A percentile compares a stretch with the other conserved stretches of the same genome.
phyloP scores from a whole-genome alignment of 2,113 vertebrate genomes.

The Callithrix jacchus region DNA sequence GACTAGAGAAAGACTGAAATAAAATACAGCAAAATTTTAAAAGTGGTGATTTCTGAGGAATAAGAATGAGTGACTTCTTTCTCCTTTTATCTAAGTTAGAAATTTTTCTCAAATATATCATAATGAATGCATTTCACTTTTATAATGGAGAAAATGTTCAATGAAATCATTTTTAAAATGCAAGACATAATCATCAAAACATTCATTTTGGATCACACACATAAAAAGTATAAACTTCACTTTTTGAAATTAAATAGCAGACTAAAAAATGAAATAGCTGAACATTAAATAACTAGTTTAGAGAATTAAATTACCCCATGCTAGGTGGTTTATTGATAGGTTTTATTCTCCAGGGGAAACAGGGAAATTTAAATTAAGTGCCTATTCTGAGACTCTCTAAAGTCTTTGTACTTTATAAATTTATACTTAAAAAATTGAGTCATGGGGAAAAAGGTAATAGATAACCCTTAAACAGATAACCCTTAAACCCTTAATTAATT shows the following conservation, averaged over 20 bases:
- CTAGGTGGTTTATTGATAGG: neutral
- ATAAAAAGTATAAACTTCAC: neutral
- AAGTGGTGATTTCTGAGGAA: neutral
- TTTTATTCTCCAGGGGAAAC: neutral
- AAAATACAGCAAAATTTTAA: conserved; percentile 13
- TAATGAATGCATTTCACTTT: neutral
- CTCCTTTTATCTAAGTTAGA: neutral
- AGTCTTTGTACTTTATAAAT: neutral
- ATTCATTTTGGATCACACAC: neutral
- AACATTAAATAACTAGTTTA: neutral
- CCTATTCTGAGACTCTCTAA: neutral
- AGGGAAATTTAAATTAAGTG: neutral
- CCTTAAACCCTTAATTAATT: no score
- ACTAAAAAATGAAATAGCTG: neutral
- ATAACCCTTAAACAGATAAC: neutral
- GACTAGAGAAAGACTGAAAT: neutral
- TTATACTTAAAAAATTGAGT: neutral
- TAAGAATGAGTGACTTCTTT: neutral
- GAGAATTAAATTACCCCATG: neutral
- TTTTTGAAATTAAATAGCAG: neutral
- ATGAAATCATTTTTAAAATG: neutral
- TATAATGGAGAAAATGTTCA: neutral
- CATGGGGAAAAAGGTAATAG: conserved; percentile 15
- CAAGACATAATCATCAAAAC: neutral
- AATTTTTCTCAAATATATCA: neutral